Evolutionary conservation across 1,140 invertebrate genomes (phyloP).

Genomic region (Temnothorax curvispinosus): DNA sequence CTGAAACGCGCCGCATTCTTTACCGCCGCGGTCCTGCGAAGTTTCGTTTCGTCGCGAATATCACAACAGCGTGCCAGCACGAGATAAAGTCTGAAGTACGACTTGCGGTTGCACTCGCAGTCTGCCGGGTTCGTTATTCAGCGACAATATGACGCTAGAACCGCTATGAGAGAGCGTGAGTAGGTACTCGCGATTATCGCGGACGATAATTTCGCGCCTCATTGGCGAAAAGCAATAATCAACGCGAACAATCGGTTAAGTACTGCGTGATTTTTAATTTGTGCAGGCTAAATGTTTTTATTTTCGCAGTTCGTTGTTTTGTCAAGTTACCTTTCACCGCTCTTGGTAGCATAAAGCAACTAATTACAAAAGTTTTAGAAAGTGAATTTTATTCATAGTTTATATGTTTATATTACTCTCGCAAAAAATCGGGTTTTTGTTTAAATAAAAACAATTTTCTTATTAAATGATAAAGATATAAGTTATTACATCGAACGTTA

Average conservation of each 20-base stretch:
- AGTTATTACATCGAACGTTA: neutral
- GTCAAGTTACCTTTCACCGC: neutral
- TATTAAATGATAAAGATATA: neutral
- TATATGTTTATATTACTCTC: neutral
- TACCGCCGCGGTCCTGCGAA: constrained; percentile 9
- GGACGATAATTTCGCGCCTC: constrained; percentile 29
- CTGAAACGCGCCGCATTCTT: constrained; percentile 60
- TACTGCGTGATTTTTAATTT: neutral
- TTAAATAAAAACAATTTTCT: neutral
- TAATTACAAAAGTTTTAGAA: neutral
- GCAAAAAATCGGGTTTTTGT: neutral
- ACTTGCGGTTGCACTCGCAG: neutral
- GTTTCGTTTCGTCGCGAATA: constrained; percentile 50
- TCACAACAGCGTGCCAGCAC: constrained; percentile 39
- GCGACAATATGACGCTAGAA: constrained; percentile 25
- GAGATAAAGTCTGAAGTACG: constrained; percentile 62
- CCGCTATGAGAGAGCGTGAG: constrained; percentile 17
- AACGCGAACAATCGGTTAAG: neutral
- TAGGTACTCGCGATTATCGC: constrained; percentile 19
- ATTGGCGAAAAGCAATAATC: neutral
- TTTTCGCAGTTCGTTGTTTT: neutral
- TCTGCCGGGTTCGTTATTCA: constrained; percentile 27
- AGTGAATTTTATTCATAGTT: neutral
- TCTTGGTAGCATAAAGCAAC: neutral
- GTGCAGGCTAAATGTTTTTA: neutral